A percentile compares a stretch with the other conserved stretches of the same genome.
Conservation (phyloP, 53 echinoderm and acorn worm genomes). For the Antedon mediterranea region DNA sequence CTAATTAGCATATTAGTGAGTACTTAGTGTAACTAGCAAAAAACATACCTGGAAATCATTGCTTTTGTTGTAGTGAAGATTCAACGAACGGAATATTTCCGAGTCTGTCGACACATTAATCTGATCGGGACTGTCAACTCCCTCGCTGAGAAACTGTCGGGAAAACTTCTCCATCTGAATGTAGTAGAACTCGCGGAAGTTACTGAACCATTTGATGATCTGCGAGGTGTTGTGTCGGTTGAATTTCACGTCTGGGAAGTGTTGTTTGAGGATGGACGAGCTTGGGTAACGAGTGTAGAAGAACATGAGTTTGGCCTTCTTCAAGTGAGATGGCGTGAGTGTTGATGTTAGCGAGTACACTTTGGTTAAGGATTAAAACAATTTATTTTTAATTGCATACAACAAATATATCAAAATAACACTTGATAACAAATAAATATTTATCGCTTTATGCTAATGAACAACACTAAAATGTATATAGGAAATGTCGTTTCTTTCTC, state of each 20-base stretch:
- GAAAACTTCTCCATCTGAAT: conserved; percentile 99
- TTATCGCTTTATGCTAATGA: too few species aligned
- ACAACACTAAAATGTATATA: too few species aligned
- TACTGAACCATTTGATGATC: conserved; percentile 99
- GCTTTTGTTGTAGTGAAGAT: conserved; percentile 99
- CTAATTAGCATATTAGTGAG: too few species aligned
- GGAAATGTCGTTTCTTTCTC: too few species aligned
- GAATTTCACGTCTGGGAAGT: conserved; percentile 97
- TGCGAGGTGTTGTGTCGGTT: conserved; percentile 99
- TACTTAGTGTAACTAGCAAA: too few species aligned
- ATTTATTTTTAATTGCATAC: neutral
- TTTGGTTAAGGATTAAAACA: conserved; percentile 46
- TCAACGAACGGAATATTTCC: conserved; percentile 80
- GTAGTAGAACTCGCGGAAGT: conserved; percentile 99
- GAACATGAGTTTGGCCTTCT: conserved; percentile 98
- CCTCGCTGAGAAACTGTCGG: conserved; percentile 73
- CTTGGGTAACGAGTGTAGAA: conserved; percentile 93
- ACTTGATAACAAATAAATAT: too few species aligned
- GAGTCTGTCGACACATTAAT: conserved; percentile 69
- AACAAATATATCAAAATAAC: too few species aligned
- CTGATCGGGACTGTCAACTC: conserved; percentile 44
- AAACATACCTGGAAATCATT: conserved; percentile 84
- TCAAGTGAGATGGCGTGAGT: conserved; percentile 84
- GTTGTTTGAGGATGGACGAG: conserved; percentile 75
- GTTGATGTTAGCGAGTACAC: conserved; percentile 59